Percentiles rank a stretch among this genome's conserved stretches.
Conservation (phyloP, 2,888 invertebrate species). For the Caenorhabditis sulstoni region DNA sequence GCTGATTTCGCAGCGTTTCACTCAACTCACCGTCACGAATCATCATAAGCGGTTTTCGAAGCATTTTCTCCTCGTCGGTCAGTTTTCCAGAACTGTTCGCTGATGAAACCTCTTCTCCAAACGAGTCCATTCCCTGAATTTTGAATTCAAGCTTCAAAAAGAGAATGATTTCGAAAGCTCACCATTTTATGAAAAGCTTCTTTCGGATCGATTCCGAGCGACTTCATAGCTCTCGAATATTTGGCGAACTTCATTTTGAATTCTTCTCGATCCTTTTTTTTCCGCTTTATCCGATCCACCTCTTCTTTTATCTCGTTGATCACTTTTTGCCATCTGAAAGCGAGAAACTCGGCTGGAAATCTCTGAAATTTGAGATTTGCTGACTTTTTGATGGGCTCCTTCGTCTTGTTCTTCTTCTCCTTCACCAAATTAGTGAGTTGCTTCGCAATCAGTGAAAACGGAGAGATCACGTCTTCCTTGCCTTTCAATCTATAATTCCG, state of each 20-base stretch:
- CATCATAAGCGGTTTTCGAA: conserved; percentile 67
- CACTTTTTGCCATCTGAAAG: conserved; percentile 65
- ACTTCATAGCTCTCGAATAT: conserved; percentile 54
- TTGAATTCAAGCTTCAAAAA: background rate
- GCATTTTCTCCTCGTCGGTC: conserved; percentile 55
- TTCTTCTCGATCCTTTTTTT: conserved; percentile 62
- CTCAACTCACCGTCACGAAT: conserved; percentile 71
- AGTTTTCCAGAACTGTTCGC: conserved; percentile 17
- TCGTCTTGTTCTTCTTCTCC: conserved; percentile 63
- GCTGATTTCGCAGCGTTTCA: too few species aligned
- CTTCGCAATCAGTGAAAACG: conserved; percentile 65
- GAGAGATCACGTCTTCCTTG: conserved; percentile 50
- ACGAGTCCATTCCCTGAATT: conserved; percentile 30
- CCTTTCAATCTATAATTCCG: conserved; percentile 25
- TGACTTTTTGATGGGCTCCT: conserved; percentile 45
- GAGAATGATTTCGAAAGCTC: background rate
- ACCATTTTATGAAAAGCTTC: conserved; percentile 44
- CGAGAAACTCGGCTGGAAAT: background rate
- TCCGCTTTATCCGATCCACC: conserved; percentile 56
- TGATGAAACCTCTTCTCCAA: conserved; percentile 28
- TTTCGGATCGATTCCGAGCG: conserved; percentile 53
- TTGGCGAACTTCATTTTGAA: conserved; percentile 63
- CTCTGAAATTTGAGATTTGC: background rate
- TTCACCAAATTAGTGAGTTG: conserved; percentile 63
- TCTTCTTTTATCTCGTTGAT: conserved; percentile 63